Evolutionary conservation across 2,888 invertebrate species (phyloP), one percentile per base, ranked within the genome.

Genomic region (Syrista parreyssii): DNA sequence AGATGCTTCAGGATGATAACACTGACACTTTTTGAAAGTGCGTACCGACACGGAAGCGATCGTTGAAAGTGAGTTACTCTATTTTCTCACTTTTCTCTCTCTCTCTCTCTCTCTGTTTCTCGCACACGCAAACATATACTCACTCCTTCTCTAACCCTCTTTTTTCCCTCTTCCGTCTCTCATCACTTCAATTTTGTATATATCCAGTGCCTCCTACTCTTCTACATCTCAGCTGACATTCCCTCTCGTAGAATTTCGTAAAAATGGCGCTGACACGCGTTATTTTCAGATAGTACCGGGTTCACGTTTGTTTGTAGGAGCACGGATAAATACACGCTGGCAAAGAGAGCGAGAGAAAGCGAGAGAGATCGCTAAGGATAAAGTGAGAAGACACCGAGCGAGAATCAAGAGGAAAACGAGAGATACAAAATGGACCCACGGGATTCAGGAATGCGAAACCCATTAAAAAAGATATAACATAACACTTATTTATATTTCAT

Each of bases 141-240:
- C 40, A 15, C 40, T 15, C 40, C 15, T 15, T 75, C 77, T 75
- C 30, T 74, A 75, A 32, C 68, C 73, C 68, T 35, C 75, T 75
- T 55, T 6, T 40, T 15, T 31, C 35, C 68, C 55, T 79, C 71
- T 69, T 34, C 69, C 31, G 15, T 23, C 31, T 12, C 68, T 68
- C 30, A 12, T 72, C 55, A 36, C 75, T 30, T 73, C 30, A 12
- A n/a, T 36, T 15, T 12, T 76, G 31, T 81, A 82, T 84, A 81
- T 82, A 81, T 86, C 81, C 83, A 80, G 83, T 82, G 81, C 79
- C 80, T 80, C 82, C 81, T 81, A 81, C 84, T 35, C 36, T 12
- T 36, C 34, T 36, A 36, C 36, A 55, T 55, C 55, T 23, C 55
- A 15, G 23, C 55, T 23, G 55, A 55, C 55, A 9, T 55, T 55